Evolutionary conservation across 2,113 vertebrate species (phyloP), one percentile per base, ranked within the genome.

Genomic region (Upupa epops): DNA sequence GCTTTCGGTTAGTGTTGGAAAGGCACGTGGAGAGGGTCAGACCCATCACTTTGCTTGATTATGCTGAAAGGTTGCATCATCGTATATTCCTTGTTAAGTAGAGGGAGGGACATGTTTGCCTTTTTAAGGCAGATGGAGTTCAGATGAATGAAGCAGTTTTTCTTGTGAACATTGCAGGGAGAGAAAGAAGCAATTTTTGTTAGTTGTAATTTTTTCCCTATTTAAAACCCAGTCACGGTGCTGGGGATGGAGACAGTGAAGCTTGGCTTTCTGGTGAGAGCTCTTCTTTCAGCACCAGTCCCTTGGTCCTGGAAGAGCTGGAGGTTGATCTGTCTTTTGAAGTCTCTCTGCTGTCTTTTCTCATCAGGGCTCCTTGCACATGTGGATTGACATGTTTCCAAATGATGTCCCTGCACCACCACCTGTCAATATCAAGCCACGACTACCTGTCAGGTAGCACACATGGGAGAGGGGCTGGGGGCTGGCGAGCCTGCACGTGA

Each of bases 361-460:
- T 84, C 11, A 4, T 72, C 94, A 99, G 99, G 99, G 99, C 64
- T 98, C 97, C 37, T 97, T 99, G 92, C 98, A 99, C 77, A 98
- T 99, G 99, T 99, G 99, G 98, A 98, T 99, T 24, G 99, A 99
- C 95, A 98, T 99, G 98, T 99, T 99, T 93, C 98, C 98, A 20
- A 98, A 97, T 0, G 98, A 99, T 3, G 92, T 98, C 31, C 99
- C 99, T 4, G 97, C 98, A 25, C 99, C 98, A 0, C 98, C 98
- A 0, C 97, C 98, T 7, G 97, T 99, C 66, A 97, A 99, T 86
- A 99, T 99, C 93, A 99, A 99, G 94, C 98, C 98, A 32, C 97
- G 98, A 25, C 97, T 98, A 65, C 99, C 99, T 24, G 93, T 98
- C 89, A 98, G 98, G 98, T 96, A 88, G 8, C n/a, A 61, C 42